Evolutionary conservation across 2,888 invertebrate species (phyloP).

Genomic region (Magallana nippona): DNA sequence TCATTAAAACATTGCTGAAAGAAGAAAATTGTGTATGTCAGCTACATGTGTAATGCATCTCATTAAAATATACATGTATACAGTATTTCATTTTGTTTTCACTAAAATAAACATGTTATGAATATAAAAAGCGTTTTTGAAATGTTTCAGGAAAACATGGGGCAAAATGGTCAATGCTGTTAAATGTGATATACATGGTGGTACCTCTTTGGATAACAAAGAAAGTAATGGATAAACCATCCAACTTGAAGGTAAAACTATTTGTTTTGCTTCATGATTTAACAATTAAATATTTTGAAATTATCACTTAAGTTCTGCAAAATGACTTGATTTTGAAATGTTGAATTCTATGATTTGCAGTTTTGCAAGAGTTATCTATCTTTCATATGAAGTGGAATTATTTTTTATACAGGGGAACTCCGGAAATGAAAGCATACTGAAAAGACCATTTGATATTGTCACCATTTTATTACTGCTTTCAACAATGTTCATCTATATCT

Average conservation of each 20-base stretch:
- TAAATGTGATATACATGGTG: slow-evolving; percentile 76
- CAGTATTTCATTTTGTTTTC: neutral
- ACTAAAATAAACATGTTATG: neutral
- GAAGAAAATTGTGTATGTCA: too few relatives aligned
- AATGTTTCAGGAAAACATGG: slow-evolving; percentile 72
- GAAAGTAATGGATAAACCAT: slow-evolving; percentile 36
- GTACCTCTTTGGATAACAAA: slow-evolving; percentile 70
- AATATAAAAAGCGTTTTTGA: neutral
- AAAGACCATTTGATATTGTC: slow-evolving; percentile 27
- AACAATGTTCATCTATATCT: slow-evolving; percentile 20
- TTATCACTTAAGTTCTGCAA: too few relatives aligned
- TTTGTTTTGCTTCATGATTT: too few relatives aligned
- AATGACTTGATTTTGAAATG: too few relatives aligned
- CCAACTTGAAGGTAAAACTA: neutral
- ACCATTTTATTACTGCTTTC: slow-evolving; percentile 3
- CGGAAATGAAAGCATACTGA: neutral
- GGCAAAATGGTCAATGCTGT: slow-evolving; percentile 72
- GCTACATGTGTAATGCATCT: neutral
- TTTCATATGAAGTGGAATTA: too few relatives aligned
- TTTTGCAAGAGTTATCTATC: too few relatives aligned
- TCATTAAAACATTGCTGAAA: too few relatives aligned
- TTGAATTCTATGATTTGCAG: too few relatives aligned
- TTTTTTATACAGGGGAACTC: neutral
- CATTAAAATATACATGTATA: neutral
- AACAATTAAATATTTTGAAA: too few relatives aligned